Conservation (phyloP, 2,797 vertebrate genomes). For the Gymnothorax reevesii region DNA sequence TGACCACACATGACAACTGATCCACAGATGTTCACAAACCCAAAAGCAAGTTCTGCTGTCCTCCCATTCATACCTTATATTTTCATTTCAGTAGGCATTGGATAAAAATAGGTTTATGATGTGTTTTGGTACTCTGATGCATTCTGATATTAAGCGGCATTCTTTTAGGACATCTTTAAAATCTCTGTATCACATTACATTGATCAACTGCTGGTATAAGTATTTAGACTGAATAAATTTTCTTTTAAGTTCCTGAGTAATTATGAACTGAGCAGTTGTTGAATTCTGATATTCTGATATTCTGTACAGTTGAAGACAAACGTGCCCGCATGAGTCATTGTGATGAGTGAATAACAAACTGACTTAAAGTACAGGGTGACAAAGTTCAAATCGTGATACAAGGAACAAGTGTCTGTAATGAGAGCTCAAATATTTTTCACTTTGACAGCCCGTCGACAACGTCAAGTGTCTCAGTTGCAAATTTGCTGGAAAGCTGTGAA, state of each 20-base stretch:
- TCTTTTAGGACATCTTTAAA: neutral
- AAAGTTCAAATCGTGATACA: constrained; percentile 40
- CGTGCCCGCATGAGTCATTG: neutral
- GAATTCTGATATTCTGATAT: neutral
- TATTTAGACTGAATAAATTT: neutral
- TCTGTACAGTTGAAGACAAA: neutral
- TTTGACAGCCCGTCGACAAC: constrained; percentile 10
- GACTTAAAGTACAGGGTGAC: constrained; percentile 11
- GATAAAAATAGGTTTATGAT: neutral
- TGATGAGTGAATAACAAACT: neutral
- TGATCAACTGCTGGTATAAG: too few species aligned
- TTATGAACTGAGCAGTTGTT: neutral
- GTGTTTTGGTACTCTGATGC: neutral
- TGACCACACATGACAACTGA: neutral
- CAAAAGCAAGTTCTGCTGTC: neutral
- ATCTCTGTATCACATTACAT: neutral
- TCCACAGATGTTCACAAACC: neutral
- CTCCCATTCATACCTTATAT: neutral
- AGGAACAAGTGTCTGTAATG: constrained; percentile 30
- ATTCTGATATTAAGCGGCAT: neutral
- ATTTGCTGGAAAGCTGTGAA: constrained; percentile 14
- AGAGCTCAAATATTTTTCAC: constrained; percentile 28
- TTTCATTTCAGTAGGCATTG: neutral
- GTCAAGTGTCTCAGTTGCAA: neutral
- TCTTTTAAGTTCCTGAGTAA: neutral